phyloP scores from a whole-genome alignment of 1,140 invertebrate species.

The Lycorma delicatula region DNA sequence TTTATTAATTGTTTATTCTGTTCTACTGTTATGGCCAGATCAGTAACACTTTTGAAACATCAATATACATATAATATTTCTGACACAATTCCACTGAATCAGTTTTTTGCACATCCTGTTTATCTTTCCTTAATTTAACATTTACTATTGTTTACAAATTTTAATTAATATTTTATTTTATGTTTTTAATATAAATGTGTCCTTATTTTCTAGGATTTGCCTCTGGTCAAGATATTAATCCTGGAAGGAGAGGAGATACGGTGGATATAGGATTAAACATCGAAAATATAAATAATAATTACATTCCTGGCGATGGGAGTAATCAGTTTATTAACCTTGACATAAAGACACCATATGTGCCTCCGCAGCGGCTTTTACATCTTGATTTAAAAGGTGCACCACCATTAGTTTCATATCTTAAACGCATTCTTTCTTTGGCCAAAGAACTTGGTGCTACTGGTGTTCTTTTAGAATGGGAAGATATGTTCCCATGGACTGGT shows the following conservation, averaged over 20 bases:
- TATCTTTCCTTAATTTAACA: too few species aligned
- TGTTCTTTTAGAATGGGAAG: slow-evolving; percentile 90
- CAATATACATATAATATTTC: too few species aligned
- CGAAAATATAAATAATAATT: background rate
- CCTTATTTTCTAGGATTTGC: too few species aligned
- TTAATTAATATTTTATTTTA: too few species aligned
- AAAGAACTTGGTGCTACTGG: slow-evolving; percentile 75
- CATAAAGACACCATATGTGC: slow-evolving; percentile 24
- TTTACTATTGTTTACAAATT: too few species aligned
- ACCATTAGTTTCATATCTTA: slow-evolving; percentile 56
- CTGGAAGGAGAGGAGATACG: background rate
- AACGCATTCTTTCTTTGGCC: slow-evolving; percentile 63
- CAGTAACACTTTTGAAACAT: too few species aligned
- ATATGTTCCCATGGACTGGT: slow-evolving; percentile 90
- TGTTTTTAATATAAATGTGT: too few species aligned
- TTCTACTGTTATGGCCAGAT: too few species aligned
- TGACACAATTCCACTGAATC: too few species aligned
- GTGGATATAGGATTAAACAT: background rate
- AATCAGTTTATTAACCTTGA: background rate
- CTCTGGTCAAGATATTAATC: too few species aligned
- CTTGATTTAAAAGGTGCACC: slow-evolving; percentile 88
- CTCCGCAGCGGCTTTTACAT: slow-evolving; percentile 52
- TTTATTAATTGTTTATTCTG: too few species aligned
- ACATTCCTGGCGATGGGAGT: background rate
- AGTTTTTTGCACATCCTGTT: too few species aligned